Conservation (phyloP, 2,888 invertebrate genomes). For the Autographa gamma region DNA sequence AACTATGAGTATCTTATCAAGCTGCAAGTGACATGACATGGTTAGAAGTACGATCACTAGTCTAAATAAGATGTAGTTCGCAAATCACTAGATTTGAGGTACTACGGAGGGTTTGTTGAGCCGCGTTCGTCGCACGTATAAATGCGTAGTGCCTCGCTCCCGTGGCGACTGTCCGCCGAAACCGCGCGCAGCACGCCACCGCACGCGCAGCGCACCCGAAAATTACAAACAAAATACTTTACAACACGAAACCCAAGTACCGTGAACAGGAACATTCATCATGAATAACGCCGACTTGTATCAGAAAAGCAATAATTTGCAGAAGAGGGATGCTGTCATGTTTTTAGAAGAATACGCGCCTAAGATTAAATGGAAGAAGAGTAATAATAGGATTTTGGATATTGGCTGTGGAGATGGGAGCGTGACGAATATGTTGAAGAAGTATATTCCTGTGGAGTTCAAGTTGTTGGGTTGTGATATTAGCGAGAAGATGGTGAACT, state of each 20-base stretch:
- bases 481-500: slow-evolving; percentile 91
- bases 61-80: slow-evolving; percentile 35
- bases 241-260: slow-evolving; percentile 14
- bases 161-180: slow-evolving; percentile 76
- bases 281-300: slow-evolving; percentile 92
- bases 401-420: slow-evolving; percentile 93
- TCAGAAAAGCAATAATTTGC: slow-evolving; percentile 90
- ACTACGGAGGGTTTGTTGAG: slow-evolving; percentile 64
- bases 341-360: slow-evolving; percentile 90
- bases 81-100: slow-evolving; percentile 48
- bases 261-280: slow-evolving; percentile 28
- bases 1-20: neutral
- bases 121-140: slow-evolving; percentile 72
- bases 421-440: slow-evolving; percentile 90
- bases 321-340: slow-evolving; percentile 85
- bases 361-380: slow-evolving; percentile 87
- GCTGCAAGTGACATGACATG: neutral
- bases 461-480: slow-evolving; percentile 90
- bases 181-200: slow-evolving; percentile 71
- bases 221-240: slow-evolving; percentile 51
- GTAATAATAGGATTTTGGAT: slow-evolving; percentile 86
- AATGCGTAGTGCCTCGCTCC: slow-evolving; percentile 76
- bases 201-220: slow-evolving; percentile 72
- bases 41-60: neutral
- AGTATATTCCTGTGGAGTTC: slow-evolving; percentile 88